Base-by-base conservation (phyloP, 2,888 invertebrate genomes). In the Ornithoptera priamus region DNA sequence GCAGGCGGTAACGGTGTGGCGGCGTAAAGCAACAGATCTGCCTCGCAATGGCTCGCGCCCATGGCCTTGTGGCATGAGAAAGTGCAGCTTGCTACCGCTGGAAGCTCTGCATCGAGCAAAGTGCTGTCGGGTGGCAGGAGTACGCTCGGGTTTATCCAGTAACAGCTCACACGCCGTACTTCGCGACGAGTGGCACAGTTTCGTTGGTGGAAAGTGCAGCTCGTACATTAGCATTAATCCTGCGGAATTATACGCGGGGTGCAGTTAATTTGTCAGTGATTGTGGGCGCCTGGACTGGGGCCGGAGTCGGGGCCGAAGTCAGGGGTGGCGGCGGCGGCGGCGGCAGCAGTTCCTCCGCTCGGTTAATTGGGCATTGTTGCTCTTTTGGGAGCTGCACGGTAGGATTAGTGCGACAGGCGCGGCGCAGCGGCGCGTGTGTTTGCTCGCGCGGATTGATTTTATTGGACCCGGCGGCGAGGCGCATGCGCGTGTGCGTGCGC, bases 301-400 rank as follows among this genome's bases (percentile, higher is more conserved):
- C 8, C 10, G 39, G 39, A 7, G 39, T 22, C 22, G 22, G 22
- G 22, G 22, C 22, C 8, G 1, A 10, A 7, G 39, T 7, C 8
- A 1, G 39, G 39, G 39, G 10, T 1, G 7, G 39, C 39, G 39
- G 8, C 39, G 8, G 39, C 30, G 8, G 39, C 39, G 0, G 8
- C 39, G 39, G 39, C 81, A 77, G 76, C 85, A 82, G 79, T 75
- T 82, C 85, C 86, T 85, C 85, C 85, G 81, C 76, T 77, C 79
- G 77, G 82, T 84, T 88, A 88, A 88, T 89, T 87, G 86, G 78
- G 75, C 80, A 85, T 85, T 83, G 82, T 81, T 82, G 81, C 79
- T 82, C 86, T 84, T 84, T 79, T 80, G 84, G 83, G 85, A 80
- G 42, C 50, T 20, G 53, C 67, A 20, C 36, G 22, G 15, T 59